Evolutionary conservation across 2,113 vertebrate genomes (phyloP).

Genomic region (Nestor notabilis): DNA sequence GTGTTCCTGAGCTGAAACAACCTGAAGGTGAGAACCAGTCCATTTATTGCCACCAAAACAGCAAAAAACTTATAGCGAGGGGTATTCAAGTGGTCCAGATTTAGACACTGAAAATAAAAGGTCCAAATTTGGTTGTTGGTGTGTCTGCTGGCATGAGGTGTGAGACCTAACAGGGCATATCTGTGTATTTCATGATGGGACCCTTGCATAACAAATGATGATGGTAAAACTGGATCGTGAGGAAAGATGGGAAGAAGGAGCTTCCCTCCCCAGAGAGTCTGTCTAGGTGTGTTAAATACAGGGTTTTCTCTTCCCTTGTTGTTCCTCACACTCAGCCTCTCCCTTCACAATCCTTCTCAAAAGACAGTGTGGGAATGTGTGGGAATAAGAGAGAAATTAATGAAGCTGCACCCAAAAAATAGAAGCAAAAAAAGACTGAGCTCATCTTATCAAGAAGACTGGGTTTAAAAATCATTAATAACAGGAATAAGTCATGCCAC

Average conservation of each 20-base stretch:
- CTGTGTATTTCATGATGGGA: too few relatives aligned
- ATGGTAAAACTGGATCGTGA: neutral
- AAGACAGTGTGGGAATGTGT: neutral
- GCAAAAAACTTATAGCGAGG: neutral
- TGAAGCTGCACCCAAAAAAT: neutral
- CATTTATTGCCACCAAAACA: neutral
- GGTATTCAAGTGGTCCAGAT: neutral
- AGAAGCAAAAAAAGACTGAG: neutral
- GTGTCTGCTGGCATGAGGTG: neutral
- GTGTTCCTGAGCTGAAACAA: neutral
- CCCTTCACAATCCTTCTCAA: neutral
- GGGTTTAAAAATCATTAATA: neutral
- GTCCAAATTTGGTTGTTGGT: neutral
- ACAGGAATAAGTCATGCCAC: neutral
- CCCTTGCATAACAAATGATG: neutral
- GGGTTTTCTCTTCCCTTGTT: accelerated
- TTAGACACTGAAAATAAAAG: neutral
- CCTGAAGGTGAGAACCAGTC: neutral
- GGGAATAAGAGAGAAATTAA: neutral
- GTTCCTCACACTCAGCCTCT: neutral
- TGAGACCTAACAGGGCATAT: accelerated
- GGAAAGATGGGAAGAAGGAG: neutral
- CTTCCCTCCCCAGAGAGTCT: neutral
- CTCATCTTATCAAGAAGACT: neutral
- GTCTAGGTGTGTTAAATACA: neutral